These are phyloP conservation scores for Felis chaus DNA, from an alignment of 2,113 vertebrate species.

Conservation along the genomic window DNA sequence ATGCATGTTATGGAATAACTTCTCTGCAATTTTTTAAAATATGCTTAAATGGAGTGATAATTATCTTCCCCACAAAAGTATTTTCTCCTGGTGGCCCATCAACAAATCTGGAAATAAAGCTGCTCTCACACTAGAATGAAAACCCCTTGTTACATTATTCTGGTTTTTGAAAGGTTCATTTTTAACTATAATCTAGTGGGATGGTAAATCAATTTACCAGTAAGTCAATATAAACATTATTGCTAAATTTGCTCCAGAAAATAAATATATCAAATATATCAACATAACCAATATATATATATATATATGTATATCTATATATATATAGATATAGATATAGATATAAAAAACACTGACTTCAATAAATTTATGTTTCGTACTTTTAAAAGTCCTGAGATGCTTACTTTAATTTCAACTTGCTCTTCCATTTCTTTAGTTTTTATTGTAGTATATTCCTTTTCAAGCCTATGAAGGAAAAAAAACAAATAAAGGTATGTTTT, in stretches of 20 bases:
- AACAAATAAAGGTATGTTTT: constrained; percentile 46
- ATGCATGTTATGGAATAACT: not conserved
- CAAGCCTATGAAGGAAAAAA: constrained; percentile 88
- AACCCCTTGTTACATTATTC: not conserved
- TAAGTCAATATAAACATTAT: constrained; percentile 4
- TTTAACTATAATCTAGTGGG: constrained; percentile 7
- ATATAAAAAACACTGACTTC: not conserved
- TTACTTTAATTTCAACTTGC: constrained; percentile 99
- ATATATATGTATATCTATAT: fast-evolving
- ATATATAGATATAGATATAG: too few relatives aligned
- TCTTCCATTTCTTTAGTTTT: constrained; percentile 99
- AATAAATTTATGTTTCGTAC: not conserved
- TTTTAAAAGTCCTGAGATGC: constrained; percentile 56
- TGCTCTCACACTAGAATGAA: constrained; percentile 11
- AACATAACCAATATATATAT: not conserved
- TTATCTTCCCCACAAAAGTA: not conserved
- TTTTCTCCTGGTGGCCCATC: not conserved
- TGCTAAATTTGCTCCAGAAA: constrained; percentile 1
- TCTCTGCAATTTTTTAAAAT: constrained; percentile 30
- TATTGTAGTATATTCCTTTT: constrained; percentile 99
- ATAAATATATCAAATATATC: constrained; percentile 28
- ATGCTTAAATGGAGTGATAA: not conserved
- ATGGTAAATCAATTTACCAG: not conserved
- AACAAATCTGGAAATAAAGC: not conserved
- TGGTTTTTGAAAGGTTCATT: constrained; percentile 25